Evolutionary conservation across 2,797 vertebrate genomes (phyloP).

Genomic region (Ctenopoma multispine): DNA sequence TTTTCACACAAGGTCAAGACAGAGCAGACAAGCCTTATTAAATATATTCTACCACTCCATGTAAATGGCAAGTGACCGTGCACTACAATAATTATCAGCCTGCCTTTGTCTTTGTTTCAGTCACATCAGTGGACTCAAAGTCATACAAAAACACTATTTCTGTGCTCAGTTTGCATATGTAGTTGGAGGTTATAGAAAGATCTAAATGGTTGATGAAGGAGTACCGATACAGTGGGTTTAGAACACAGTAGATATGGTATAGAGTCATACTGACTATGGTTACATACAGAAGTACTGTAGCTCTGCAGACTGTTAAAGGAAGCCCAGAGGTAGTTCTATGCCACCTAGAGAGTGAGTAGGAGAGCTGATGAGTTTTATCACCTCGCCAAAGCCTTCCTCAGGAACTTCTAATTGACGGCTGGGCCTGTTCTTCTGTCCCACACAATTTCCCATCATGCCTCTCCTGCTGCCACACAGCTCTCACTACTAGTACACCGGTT

Average conservation of each 20-base stretch:
- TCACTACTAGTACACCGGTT: conserved; percentile 65
- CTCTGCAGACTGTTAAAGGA: conserved; percentile 70
- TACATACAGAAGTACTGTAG: conserved; percentile 40
- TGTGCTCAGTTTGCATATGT: conserved; percentile 4
- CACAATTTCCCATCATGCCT: conserved; percentile 80
- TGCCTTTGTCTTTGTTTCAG: conserved; percentile 35
- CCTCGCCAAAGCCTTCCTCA: conserved; percentile 69
- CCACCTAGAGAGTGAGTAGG: conserved; percentile 73
- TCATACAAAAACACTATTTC: conserved; percentile 32
- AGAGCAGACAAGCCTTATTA: conserved; percentile 72
- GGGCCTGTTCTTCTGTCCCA: conserved; percentile 78
- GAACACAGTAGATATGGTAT: conserved; percentile 24
- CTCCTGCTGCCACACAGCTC: conserved; percentile 75
- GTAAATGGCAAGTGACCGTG: conserved; percentile 62
- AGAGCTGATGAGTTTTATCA: conserved; percentile 82
- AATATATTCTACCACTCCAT: conserved; percentile 75
- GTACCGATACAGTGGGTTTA: conserved; percentile 20
- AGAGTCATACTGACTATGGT: conserved; percentile 47
- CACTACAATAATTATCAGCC: conserved; percentile 63
- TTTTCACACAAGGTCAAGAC: conserved; percentile 82
- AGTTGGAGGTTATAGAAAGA: conserved; percentile 5
- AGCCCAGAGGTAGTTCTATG: conserved; percentile 64
- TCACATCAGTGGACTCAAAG: conserved; percentile 7
- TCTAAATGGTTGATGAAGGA: conserved; percentile 34
- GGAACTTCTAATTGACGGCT: conserved; percentile 82